Conservation (phyloP, 2,888 invertebrate species). For the Diploptera punctata region DNA sequence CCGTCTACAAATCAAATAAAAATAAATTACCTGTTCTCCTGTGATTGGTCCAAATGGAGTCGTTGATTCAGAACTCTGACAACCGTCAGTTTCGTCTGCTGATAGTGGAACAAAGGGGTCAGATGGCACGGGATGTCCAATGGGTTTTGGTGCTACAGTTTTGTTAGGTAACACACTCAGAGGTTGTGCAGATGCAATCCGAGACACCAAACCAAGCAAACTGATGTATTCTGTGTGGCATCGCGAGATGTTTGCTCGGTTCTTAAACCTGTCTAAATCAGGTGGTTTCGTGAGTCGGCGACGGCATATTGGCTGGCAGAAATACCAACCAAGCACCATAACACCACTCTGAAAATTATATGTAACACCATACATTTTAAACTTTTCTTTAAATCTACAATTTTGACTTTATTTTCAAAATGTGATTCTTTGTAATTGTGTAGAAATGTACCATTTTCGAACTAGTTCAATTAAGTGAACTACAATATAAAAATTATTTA, state of each 20-base stretch:
- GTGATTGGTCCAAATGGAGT: constrained; percentile 41
- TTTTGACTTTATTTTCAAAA: too few relatives aligned
- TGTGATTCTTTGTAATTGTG: too few relatives aligned
- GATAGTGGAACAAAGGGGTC: not conserved
- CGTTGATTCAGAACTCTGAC: not conserved
- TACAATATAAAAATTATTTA: too few relatives aligned
- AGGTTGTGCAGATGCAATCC: constrained; percentile 45
- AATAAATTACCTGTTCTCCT: constrained; percentile 42
- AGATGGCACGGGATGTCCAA: not conserved
- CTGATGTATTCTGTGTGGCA: not conserved
- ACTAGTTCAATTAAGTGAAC: too few relatives aligned
- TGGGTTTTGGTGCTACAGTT: not conserved
- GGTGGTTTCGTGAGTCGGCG: not conserved
- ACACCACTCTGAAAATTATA: constrained; percentile 61
- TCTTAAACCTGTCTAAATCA: not conserved
- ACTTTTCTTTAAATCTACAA: constrained; percentile 38
- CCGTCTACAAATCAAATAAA: too few relatives aligned
- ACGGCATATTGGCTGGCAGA: constrained; percentile 59
- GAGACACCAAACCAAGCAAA: constrained; percentile 43
- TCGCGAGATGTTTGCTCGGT: not conserved
- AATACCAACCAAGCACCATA: constrained; percentile 67
- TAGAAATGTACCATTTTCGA: too few relatives aligned
- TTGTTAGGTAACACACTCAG: not conserved
- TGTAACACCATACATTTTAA: constrained; percentile 28
- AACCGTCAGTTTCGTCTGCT: not conserved